Evolutionary conservation across 2,888 invertebrate species (phyloP).

Genomic region (Orgyia antiqua): DNA sequence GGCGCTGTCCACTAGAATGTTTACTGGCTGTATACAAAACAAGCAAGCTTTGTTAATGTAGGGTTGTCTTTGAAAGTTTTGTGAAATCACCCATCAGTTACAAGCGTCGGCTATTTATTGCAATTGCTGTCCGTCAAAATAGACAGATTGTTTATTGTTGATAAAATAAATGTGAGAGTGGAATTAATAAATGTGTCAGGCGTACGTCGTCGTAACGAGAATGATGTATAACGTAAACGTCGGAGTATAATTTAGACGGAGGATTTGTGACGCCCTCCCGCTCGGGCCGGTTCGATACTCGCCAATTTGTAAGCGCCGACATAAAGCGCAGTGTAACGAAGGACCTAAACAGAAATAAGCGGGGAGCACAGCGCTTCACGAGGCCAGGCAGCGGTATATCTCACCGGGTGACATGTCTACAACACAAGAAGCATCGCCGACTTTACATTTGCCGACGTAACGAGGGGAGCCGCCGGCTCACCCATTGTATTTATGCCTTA

Average conservation of each 20-base stretch:
- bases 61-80: constrained; percentile 16
- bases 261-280: constrained; percentile 47
- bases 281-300: constrained; percentile 40
- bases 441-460: constrained; percentile 75
- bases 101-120: constrained; percentile 12
- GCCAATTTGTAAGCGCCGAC: constrained; percentile 73
- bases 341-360: constrained; percentile 65
- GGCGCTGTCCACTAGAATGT: constrained; percentile 40
- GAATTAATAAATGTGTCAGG: constrained; percentile 44
- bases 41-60: constrained; percentile 18
- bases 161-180: constrained; percentile 25
- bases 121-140: constrained; percentile 13
- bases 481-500: constrained; percentile 76
- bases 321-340: constrained; percentile 71
- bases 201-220: constrained; percentile 33
- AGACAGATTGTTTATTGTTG: constrained; percentile 19
- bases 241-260: constrained; percentile 44
- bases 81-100: constrained; percentile 3
- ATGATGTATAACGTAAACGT: constrained; percentile 50
- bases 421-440: constrained; percentile 63
- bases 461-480: constrained; percentile 67
- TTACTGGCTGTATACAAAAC: constrained; percentile 26
- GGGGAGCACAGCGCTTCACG: constrained; percentile 34
- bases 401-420: constrained; percentile 66
- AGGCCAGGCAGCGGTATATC: constrained; percentile 51